Evolutionary conservation across 2,113 vertebrate species (phyloP).

Genomic region (Jaculus jaculus): DNA sequence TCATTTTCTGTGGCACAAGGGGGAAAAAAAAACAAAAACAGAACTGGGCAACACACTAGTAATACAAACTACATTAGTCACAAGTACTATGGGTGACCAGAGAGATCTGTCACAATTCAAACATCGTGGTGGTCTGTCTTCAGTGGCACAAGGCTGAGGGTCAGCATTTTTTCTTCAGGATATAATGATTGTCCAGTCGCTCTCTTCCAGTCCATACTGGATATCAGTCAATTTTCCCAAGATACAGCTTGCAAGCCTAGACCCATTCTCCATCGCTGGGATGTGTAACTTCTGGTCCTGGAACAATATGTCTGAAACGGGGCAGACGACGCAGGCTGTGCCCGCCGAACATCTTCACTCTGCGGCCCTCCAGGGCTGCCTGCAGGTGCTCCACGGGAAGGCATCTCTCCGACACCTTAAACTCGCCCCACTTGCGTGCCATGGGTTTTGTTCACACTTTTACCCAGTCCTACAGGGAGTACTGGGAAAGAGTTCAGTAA

Average conservation of each 20-base stretch:
- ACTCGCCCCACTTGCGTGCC: too few relatives aligned
- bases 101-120: constrained; percentile 40
- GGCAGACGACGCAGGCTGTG: too few relatives aligned
- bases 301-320: too few relatives aligned
- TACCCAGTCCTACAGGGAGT: too few relatives aligned
- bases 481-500: too few relatives aligned
- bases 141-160: constrained; percentile 9
- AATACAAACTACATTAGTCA: constrained; percentile 70
- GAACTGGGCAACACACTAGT: constrained; percentile 58
- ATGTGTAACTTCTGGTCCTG: constrained; percentile 90
- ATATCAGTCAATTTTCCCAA: constrained; percentile 87
- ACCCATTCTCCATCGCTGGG: constrained; percentile 87
- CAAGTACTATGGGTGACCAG: constrained; percentile 65
- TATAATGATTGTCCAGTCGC: constrained; percentile 87
- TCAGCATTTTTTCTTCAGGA: constrained; percentile 67
- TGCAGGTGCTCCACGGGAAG: too few relatives aligned
- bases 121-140: neutral
- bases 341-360: too few relatives aligned
- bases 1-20: constrained; percentile 71
- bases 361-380: too few relatives aligned
- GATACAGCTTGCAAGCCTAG: constrained; percentile 86
- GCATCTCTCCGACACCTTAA: too few relatives aligned
- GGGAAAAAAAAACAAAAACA: constrained; percentile 66
- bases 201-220: constrained; percentile 89
- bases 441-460: too few relatives aligned